Conservation (phyloP, 2,113 vertebrate genomes). For the Pica pica region DNA sequence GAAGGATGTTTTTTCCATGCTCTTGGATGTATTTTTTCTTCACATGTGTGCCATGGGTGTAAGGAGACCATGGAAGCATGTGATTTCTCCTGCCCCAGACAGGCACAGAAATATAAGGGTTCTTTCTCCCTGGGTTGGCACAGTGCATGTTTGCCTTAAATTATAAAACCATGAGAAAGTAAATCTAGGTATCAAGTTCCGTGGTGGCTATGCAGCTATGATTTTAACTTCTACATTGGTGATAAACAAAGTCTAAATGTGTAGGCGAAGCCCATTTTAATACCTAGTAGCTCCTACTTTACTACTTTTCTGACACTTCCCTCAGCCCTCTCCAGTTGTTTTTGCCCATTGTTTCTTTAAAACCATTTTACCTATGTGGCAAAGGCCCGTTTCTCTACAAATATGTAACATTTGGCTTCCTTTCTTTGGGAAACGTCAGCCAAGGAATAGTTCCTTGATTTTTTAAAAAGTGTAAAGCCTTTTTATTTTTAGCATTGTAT, state of each 20-base stretch:
- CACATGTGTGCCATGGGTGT: fast-evolving
- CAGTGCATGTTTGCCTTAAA: neutral
- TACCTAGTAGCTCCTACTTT: neutral
- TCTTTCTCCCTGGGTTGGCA: neutral
- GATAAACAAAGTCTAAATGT: neutral
- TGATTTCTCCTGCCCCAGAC: neutral
- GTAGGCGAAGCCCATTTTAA: neutral
- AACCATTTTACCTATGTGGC: neutral
- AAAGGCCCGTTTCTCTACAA: neutral
- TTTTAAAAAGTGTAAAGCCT: neutral
- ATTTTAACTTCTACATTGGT: neutral
- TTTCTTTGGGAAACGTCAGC: neutral
- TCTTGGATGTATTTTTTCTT: neutral
- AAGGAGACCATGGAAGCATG: neutral
- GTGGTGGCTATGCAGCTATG: neutral
- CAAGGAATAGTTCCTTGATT: neutral
- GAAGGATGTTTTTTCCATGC: neutral
- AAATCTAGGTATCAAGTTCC: neutral
- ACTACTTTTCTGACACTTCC: neutral
- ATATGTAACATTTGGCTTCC: neutral
- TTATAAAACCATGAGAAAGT: neutral
- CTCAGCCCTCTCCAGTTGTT: neutral
- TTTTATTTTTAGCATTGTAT: neutral
- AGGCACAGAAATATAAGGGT: neutral
- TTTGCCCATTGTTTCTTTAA: neutral